A percentile compares a stretch with the other conserved stretches of the same genome.
These are phyloP conservation scores for Salvelinus sp. DNA, from an alignment of 2,113 vertebrate species.

Conservation along the genomic window DNA sequence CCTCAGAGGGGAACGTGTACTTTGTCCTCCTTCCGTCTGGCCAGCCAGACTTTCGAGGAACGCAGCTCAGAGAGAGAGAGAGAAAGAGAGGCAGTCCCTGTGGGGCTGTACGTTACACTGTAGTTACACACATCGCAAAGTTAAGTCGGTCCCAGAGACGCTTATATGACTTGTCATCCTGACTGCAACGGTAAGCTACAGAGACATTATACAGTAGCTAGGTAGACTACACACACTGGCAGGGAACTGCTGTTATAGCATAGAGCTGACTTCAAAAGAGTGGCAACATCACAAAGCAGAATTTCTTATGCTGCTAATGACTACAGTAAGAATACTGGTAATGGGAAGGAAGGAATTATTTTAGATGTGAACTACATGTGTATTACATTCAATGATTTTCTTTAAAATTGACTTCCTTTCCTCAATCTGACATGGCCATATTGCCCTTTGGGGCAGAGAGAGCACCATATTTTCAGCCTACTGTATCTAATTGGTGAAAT, in stretches of 20 bases:
- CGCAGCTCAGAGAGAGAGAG: neutral
- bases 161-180: constrained; percentile 28
- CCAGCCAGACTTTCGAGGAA: neutral
- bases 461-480: too few relatives aligned
- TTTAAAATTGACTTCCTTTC: neutral
- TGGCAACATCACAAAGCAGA: neutral
- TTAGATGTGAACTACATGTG: neutral
- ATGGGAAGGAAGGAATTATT: neutral
- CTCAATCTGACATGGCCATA: neutral
- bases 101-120: constrained; percentile 41
- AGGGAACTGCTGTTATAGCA: neutral
- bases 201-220: neutral
- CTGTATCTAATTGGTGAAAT: too few relatives aligned
- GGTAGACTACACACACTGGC: constrained; percentile 10
- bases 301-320: neutral
- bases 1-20: constrained; percentile 18
- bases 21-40: constrained; percentile 20
- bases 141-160: constrained; percentile 33
- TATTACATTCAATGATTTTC: neutral
- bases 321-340: neutral
- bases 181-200: constrained; percentile 27
- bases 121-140: constrained; percentile 36
- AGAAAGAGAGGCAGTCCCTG: constrained; percentile 28
- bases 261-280: neutral
- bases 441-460: too few relatives aligned